Conservation (phyloP, 2,888 invertebrate genomes). For the Leucophenga maculata region DNA sequence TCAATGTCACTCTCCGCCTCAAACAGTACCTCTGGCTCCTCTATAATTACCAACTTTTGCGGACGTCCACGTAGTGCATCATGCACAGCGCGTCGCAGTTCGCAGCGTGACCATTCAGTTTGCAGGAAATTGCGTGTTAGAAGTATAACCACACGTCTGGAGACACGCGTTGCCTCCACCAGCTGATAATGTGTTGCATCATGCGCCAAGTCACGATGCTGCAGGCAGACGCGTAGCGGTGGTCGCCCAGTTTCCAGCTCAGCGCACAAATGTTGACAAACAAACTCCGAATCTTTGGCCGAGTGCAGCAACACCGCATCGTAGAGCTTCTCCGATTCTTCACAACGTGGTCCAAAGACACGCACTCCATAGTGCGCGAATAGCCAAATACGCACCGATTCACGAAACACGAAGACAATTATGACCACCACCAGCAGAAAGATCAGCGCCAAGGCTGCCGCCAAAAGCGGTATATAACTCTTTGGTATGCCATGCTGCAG, state of each 20-base stretch:
- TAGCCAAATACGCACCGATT: constrained; percentile 88
- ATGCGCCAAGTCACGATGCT: constrained; percentile 87
- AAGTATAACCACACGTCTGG: constrained; percentile 88
- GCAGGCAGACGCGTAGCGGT: constrained; percentile 87
- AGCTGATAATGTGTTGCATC: constrained; percentile 78
- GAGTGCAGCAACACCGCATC: constrained; percentile 95
- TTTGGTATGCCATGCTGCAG: constrained; percentile 86
- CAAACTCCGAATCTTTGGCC: constrained; percentile 92
- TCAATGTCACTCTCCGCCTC: constrained; percentile 91
- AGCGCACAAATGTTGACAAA: constrained; percentile 86
- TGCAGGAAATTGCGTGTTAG: constrained; percentile 92
- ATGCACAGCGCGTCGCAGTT: constrained; percentile 90
- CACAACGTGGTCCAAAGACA: constrained; percentile 83
- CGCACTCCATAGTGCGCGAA: constrained; percentile 89
- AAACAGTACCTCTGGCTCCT: constrained; percentile 86
- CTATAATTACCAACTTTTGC: constrained; percentile 90
- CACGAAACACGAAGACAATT: constrained; percentile 87
- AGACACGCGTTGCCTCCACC: constrained; percentile 89
- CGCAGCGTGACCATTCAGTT: constrained; percentile 94
- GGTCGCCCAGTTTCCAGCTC: constrained; percentile 86
- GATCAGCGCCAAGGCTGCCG: constrained; percentile 84
- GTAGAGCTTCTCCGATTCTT: constrained; percentile 88
- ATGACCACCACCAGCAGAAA: constrained; percentile 83
- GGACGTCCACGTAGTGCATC: constrained; percentile 89
- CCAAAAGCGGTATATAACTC: constrained; percentile 88